Conservation (phyloP, 2,888 invertebrate genomes). For the Toxonevra muliebris region DNA sequence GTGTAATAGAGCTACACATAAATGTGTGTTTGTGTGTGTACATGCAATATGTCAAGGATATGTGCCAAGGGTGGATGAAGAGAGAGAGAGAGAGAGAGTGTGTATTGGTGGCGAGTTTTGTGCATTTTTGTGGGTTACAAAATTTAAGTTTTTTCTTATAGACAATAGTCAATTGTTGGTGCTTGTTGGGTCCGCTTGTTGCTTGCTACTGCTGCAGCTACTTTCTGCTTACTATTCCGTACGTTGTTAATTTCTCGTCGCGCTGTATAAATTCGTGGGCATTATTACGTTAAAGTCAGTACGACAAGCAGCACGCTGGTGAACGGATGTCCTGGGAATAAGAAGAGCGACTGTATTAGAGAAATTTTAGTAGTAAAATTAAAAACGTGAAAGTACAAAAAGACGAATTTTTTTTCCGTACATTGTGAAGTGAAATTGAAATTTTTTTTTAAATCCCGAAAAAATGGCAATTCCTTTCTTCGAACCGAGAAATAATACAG, state of each 20-base stretch:
- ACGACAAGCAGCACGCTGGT: slow-evolving; percentile 32
- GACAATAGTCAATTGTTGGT: slow-evolving; percentile 4
- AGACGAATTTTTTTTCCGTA: slow-evolving; percentile 28
- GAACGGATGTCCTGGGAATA: slow-evolving; percentile 30
- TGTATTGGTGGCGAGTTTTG: too few species aligned
- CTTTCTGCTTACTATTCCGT: not conserved
- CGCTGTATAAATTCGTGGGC: slow-evolving; percentile 33
- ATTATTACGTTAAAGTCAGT: slow-evolving; percentile 25
- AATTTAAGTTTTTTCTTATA: slow-evolving; percentile 11
- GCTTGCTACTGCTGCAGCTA: slow-evolving; percentile 13
- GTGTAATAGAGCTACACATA: slow-evolving; percentile 18
- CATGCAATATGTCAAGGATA: slow-evolving; percentile 4
- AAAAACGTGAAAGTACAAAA: slow-evolving; percentile 14
- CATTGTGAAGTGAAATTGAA: slow-evolving; percentile 5
- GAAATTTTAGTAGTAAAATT: not conserved
- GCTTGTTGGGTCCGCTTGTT: slow-evolving; percentile 27
- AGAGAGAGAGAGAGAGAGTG: too few species aligned
- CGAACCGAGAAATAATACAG: slow-evolving; percentile 50
- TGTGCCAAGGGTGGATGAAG: too few species aligned
- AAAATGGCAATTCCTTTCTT: slow-evolving; percentile 61
- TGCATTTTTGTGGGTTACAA: slow-evolving; percentile 34
- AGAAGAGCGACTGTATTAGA: slow-evolving; percentile 8
- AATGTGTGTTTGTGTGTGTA: slow-evolving; percentile 14
- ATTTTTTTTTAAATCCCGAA: slow-evolving; percentile 20
- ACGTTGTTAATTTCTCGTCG: slow-evolving; percentile 4